Percentiles rank a stretch among this genome's conserved stretches.
These are phyloP conservation scores for Austrofundulus limnaeus DNA, from an alignment of 2,113 vertebrate genomes.

Conservation along the genomic window DNA sequence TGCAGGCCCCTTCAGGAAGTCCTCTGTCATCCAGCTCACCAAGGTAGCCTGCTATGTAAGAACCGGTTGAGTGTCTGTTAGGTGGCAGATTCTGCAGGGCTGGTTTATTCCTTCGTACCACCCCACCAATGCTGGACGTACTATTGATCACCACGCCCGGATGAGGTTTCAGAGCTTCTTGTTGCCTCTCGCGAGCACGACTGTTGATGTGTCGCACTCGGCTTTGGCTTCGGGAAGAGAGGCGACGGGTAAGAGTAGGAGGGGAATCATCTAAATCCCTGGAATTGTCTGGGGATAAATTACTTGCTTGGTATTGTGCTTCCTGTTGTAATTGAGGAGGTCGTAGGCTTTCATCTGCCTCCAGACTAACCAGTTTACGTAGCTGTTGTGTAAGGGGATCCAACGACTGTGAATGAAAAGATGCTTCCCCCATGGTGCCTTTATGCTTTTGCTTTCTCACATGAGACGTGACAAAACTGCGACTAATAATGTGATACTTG, in stretches of 20 bases:
- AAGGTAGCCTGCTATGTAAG: slow-evolving; percentile 90
- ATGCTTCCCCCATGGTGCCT: slow-evolving; percentile 37
- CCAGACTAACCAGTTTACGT: slow-evolving; percentile 86
- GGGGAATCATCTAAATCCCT: slow-evolving; percentile 77
- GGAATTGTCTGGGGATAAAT: slow-evolving; percentile 21
- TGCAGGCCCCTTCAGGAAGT: slow-evolving; percentile 88
- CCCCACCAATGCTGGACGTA: slow-evolving; percentile 56
- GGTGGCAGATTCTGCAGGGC: slow-evolving; percentile 59
- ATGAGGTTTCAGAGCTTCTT: slow-evolving; percentile 85
- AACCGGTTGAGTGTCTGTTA: slow-evolving; percentile 94
- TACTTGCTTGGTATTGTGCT: slow-evolving; percentile 18
- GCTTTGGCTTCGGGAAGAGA: slow-evolving; percentile 96
- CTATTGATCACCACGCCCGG: slow-evolving; percentile 26
- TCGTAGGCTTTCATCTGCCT: slow-evolving; percentile 76
- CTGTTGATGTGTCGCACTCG: slow-evolving; percentile 94
- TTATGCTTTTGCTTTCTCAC: slow-evolving; percentile 76
- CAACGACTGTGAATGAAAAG: slow-evolving; percentile 68
- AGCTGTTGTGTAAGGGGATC: slow-evolving; percentile 91
- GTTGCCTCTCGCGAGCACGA: slow-evolving; percentile 90
- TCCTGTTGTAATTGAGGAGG: slow-evolving; percentile 26
- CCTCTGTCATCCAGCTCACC: slow-evolving; percentile 83
- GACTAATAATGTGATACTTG: slow-evolving; percentile 94
- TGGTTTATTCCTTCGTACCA: slow-evolving; percentile 85
- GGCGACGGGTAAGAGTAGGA: slow-evolving; percentile 83
- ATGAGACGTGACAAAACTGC: slow-evolving; percentile 86